Evolutionary conservation across 2,797 vertebrate genomes (phyloP).

Genomic region (Hozukius guyotensis): DNA sequence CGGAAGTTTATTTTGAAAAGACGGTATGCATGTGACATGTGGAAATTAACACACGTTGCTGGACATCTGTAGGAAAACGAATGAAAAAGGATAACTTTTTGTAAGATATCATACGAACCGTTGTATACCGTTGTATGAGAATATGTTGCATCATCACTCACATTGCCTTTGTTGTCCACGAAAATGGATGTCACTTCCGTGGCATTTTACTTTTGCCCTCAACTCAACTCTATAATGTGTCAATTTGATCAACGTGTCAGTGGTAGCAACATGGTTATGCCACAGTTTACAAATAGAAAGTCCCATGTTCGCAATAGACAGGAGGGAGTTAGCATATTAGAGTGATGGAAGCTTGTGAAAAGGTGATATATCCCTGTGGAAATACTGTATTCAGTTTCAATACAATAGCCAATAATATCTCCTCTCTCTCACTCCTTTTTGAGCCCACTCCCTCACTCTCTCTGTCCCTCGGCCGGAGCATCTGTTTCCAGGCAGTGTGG

Average conservation of each 20-base stretch:
- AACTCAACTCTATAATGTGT: background rate
- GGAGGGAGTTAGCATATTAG: background rate
- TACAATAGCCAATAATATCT: background rate
- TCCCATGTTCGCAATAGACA: background rate
- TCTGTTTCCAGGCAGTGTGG: slow-evolving; percentile 72
- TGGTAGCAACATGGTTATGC: background rate
- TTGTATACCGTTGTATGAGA: too few species aligned
- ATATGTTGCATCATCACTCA: background rate
- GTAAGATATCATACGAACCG: too few species aligned
- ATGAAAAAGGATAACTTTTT: too few species aligned
- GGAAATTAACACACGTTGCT: too few species aligned
- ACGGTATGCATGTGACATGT: too few species aligned
- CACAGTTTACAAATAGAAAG: background rate
- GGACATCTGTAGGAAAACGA: too few species aligned
- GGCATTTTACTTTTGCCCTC: background rate
- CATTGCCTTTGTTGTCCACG: background rate
- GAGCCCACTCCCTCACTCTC: background rate
- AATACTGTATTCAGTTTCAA: background rate
- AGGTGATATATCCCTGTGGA: background rate
- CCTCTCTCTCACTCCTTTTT: background rate
- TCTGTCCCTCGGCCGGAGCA: slow-evolving; percentile 51
- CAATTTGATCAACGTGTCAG: background rate
- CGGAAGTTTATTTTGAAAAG: too few species aligned
- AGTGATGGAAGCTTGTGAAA: background rate
- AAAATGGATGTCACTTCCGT: background rate